A percentile compares a stretch with the other conserved stretches of the same genome.
phyloP scores from a whole-genome alignment of 2,888 invertebrate species.

The Coremacera marginata region DNA sequence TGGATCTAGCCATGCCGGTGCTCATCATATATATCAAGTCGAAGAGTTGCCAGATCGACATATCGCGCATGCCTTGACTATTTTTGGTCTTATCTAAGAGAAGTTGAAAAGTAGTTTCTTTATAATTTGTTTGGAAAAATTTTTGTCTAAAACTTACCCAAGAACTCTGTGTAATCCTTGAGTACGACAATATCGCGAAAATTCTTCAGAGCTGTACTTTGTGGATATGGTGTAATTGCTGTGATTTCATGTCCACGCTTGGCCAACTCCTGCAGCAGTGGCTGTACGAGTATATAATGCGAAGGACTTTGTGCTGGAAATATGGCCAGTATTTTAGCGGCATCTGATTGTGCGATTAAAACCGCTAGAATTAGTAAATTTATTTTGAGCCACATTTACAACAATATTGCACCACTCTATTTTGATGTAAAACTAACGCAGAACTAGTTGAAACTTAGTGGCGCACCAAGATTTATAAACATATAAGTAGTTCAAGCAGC shows the following conservation, averaged over 20 bases:
- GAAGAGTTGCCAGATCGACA: slow-evolving; percentile 4
- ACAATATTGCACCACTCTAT: too few relatives aligned
- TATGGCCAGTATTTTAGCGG: slow-evolving; percentile 37
- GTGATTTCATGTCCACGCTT: slow-evolving; percentile 66
- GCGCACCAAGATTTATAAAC: too few relatives aligned
- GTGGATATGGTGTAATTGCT: slow-evolving; percentile 61
- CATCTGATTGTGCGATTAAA: neutral
- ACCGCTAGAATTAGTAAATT: neutral
- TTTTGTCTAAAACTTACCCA: neutral
- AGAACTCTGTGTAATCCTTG: slow-evolving; percentile 4
- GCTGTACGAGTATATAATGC: slow-evolving; percentile 54
- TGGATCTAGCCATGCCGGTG: slow-evolving; percentile 38
- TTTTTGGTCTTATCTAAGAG: slow-evolving; percentile 48
- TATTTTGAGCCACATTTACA: too few relatives aligned
- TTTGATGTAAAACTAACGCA: too few relatives aligned
- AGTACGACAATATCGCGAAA: slow-evolving; percentile 53
- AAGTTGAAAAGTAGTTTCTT: neutral
- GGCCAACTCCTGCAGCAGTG: slow-evolving; percentile 61
- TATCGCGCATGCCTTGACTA: slow-evolving; percentile 11
- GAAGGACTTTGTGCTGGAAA: slow-evolving; percentile 41
- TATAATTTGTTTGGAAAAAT: too few relatives aligned
- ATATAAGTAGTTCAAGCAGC: too few relatives aligned
- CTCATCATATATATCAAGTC: slow-evolving; percentile 41
- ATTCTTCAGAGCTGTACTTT: slow-evolving; percentile 55
- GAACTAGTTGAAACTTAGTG: too few relatives aligned